These are phyloP conservation scores for Coracias cyanogaster DNA, from an alignment of 2,797 vertebrate genomes.

Conservation along the genomic window DNA sequence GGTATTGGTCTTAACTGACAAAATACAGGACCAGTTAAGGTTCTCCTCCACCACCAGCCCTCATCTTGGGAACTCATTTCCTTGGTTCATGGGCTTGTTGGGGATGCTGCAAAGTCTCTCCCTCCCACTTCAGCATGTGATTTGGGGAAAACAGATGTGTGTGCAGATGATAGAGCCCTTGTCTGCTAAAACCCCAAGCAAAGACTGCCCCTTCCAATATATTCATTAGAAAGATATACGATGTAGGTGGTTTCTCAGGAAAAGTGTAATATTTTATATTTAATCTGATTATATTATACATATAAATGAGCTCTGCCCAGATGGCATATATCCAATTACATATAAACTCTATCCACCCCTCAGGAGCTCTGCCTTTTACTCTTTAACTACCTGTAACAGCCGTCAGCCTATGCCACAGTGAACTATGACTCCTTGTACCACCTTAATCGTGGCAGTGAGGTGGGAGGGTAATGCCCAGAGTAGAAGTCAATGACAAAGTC, in stretches of 20 bases:
- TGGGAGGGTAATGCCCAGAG: background rate
- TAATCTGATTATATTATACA: background rate
- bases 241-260: background rate
- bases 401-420: background rate
- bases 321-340: background rate
- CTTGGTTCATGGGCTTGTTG: background rate
- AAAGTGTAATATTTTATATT: background rate
- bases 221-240: background rate
- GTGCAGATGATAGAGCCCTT: background rate
- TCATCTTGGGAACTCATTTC: background rate
- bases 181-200: background rate
- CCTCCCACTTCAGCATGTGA: background rate
- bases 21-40: background rate
- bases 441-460: background rate
- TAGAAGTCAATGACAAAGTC: background rate
- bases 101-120: background rate
- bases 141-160: background rate
- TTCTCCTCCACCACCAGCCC: background rate
- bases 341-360: background rate
- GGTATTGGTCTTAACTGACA: background rate
- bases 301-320: background rate
- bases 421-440: background rate
- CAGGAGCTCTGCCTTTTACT: background rate
- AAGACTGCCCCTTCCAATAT: background rate
- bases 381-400: background rate